Conservation (phyloP, 1,140 invertebrate genomes). For the Meloidogyne hapla region DNA sequence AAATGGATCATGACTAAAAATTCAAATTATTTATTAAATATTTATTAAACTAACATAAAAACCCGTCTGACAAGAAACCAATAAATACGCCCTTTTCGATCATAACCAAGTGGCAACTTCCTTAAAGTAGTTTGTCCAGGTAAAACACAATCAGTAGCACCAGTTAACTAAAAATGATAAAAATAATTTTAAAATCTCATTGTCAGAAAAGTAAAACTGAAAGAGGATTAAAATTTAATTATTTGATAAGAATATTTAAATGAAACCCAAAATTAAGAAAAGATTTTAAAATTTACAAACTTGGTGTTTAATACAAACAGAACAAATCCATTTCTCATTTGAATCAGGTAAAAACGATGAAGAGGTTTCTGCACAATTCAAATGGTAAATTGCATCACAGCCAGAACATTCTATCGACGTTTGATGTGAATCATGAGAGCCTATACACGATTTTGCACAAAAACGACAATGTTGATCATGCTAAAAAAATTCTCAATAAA, state of each 20-base stretch:
- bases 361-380: constrained; percentile 33
- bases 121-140: constrained; percentile 26
- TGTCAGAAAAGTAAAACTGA: no score
- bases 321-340: constrained; percentile 34
- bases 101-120: constrained; percentile 39
- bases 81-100: constrained; percentile 50
- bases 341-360: constrained; percentile 32
- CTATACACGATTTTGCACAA: constrained; percentile 72
- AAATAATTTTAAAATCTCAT: neutral
- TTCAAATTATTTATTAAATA: neutral
- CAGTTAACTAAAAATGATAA: constrained; percentile 27
- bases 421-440: neutral
- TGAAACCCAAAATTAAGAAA: no score
- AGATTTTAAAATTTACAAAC: neutral
- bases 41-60: constrained; percentile 46
- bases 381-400: constrained; percentile 52
- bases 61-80: constrained; percentile 49
- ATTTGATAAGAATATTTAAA: no score
- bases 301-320: constrained; percentile 27
- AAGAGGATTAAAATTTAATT: no score
- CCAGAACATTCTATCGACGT: constrained; percentile 44
- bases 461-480: constrained; percentile 86
- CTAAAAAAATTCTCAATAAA: constrained; percentile 36
- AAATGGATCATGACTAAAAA: constrained; percentile 41
- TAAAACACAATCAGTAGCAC: constrained; percentile 40